phyloP scores from a whole-genome alignment of 2,888 invertebrate genomes.

The Alsophila aescularia region DNA sequence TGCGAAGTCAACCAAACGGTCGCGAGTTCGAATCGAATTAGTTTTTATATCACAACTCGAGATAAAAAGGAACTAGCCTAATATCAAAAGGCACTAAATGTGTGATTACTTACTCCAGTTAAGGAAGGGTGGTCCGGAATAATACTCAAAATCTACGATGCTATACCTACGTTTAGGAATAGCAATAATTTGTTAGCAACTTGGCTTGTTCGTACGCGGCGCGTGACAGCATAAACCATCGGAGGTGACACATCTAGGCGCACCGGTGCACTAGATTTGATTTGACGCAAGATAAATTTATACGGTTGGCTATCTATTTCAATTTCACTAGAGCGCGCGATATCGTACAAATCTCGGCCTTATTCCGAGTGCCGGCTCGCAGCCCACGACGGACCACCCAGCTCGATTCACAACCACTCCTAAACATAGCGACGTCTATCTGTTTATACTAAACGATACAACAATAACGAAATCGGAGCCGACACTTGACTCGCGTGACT shows the following conservation, averaged over 20 bases:
- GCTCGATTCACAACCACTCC: slow-evolving; percentile 67
- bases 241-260: slow-evolving; percentile 70
- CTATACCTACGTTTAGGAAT: no score
- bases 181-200: background rate
- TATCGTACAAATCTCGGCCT: slow-evolving; percentile 79
- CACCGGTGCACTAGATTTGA: slow-evolving; percentile 75
- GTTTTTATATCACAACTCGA: no score
- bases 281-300: slow-evolving; percentile 71
- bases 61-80: no score
- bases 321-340: slow-evolving; percentile 74
- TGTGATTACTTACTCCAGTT: no score
- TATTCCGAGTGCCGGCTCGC: slow-evolving; percentile 65
- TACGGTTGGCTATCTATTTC: slow-evolving; percentile 73
- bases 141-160: no score
- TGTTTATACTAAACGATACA: slow-evolving; percentile 69
- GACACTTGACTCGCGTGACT: slow-evolving; percentile 37
- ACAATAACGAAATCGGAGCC: slow-evolving; percentile 62
- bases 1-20: no score
- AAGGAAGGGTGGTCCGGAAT: no score
- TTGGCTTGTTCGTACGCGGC: slow-evolving; percentile 8
- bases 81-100: no score
- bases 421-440: slow-evolving; percentile 73
- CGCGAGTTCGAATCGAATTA: no score
- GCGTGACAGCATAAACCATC: slow-evolving; percentile 47
- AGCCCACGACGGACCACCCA: slow-evolving; percentile 75